Evolutionary conservation across 2,113 vertebrate species (phyloP), one percentile per base, ranked within the genome.

Genomic region (Oncorhynchus gorbuscha): DNA sequence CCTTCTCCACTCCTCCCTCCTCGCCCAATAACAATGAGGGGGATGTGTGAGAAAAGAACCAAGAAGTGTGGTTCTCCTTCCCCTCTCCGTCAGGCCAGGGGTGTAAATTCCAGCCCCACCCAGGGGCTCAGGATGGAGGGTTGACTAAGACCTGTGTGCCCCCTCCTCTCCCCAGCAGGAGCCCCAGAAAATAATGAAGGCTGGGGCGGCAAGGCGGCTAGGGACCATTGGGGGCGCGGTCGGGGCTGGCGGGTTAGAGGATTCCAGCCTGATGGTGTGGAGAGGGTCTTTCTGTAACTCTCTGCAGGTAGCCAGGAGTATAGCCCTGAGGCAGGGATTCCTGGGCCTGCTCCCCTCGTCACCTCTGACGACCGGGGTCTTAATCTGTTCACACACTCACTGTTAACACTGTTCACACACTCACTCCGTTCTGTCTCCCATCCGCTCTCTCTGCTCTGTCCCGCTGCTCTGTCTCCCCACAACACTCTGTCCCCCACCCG

Each of bases 131-230:
- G 91, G 94, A 96, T 82, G 86, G 95, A 94, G 85, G 92, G 93
- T 70, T 95, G 93, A 93, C 94, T 91, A 92, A 91, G 90, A 93
- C 92, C 94, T 90, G 94, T 93, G 74, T 84, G 78, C 79, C 81
- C 83, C 85, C 81, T 72, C 84, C 83, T 93, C 82, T 80, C 89
- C 91, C 88, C 95, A 94, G 95, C 95, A 92, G 95, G 95, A 93
- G 94, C 92, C 92, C 92, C 88, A 93, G 92, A 94, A 96, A 96
- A 95, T 94, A 97, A 98, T 98, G 95, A 99, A 95, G 93, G 92
- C 88, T 90, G 93, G 93, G 65, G 92, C 94, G 78, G 95, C 94
- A 90, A 95, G 94, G 94, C 90, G 91, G 18, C 39, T 26, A 18
- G 26, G 39, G n/a, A 68, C 85, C 39, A 9, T 45, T 45, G 39